phyloP scores from a whole-genome alignment of 2,113 vertebrate genomes.

The Scophthalmus maximus region DNA sequence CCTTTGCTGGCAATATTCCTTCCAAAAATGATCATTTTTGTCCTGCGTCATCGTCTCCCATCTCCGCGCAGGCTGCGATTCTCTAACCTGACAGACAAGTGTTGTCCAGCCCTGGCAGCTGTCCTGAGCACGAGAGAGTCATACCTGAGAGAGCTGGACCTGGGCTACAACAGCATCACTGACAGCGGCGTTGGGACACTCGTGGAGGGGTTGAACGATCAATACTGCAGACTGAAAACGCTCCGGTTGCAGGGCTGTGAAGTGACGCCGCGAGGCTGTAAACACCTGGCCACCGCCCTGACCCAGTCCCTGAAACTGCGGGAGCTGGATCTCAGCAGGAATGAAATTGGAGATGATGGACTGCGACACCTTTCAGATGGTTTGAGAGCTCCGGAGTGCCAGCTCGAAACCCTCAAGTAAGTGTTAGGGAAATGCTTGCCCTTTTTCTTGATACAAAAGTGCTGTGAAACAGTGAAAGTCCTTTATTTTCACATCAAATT shows the following conservation, averaged over 20 bases:
- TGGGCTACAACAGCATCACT: slow-evolving; percentile 65
- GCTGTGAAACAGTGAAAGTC: neutral
- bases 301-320: slow-evolving; percentile 16
- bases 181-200: slow-evolving; percentile 43
- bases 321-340: slow-evolving; percentile 65
- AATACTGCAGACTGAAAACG: slow-evolving; percentile 40
- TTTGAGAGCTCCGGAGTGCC: slow-evolving; percentile 44
- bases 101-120: slow-evolving; percentile 45
- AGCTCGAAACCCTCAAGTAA: slow-evolving; percentile 59
- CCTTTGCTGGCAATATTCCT: too few species aligned
- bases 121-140: slow-evolving; percentile 42
- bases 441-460: neutral
- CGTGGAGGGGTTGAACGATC: slow-evolving; percentile 24
- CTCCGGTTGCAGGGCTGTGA: slow-evolving; percentile 50
- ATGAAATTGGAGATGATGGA: slow-evolving; percentile 48
- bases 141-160: slow-evolving; percentile 61
- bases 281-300: slow-evolving; percentile 29
- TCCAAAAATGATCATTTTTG: neutral
- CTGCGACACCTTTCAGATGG: slow-evolving; percentile 36
- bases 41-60: neutral
- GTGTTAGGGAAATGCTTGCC: neutral
- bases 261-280: slow-evolving; percentile 29
- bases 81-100: slow-evolving; percentile 64
- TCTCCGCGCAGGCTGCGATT: slow-evolving; percentile 50
- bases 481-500: slow-evolving; percentile 1